Percentiles rank a stretch among this genome's conserved stretches.
Evolutionary conservation across 2,888 invertebrate genomes (phyloP).

Genomic region (Drosophila peninsularis): DNA sequence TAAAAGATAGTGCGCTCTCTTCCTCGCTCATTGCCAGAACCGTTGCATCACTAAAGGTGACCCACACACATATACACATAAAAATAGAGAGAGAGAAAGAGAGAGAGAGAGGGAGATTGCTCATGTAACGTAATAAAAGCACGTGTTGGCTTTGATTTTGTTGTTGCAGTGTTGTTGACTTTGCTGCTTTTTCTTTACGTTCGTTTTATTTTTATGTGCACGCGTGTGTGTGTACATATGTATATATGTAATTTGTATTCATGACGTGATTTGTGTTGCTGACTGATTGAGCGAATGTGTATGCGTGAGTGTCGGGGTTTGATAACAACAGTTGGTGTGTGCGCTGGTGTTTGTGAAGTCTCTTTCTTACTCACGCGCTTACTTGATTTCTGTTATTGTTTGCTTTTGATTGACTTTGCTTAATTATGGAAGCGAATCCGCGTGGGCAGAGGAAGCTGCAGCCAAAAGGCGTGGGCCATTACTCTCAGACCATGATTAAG

Average conservation of each 20-base stretch:
- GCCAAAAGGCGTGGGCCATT: conserved; percentile 29
- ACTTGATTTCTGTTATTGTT: conserved; percentile 45
- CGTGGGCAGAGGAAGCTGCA: conserved; percentile 44
- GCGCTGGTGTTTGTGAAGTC: conserved; percentile 18
- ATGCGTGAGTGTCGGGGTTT: conserved; percentile 30
- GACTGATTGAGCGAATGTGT: conserved; percentile 14
- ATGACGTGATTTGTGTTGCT: conserved; percentile 58
- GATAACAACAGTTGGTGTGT: conserved; percentile 49
- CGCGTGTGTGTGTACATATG: background rate
- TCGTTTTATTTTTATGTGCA: conserved; percentile 16
- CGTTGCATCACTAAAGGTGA: conserved; percentile 63
- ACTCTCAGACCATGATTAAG: conserved; percentile 31
- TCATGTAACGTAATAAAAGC: conserved; percentile 80
- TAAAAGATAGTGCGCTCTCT: conserved; percentile 5
- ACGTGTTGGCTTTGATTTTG: conserved; percentile 81
- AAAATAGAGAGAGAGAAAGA: background rate
- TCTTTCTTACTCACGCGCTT: conserved; percentile 12
- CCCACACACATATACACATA: conserved; percentile 21
- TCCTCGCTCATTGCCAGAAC: conserved; percentile 40
- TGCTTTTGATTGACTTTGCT: conserved; percentile 53
- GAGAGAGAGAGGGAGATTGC: conserved; percentile 2
- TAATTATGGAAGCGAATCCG: conserved; percentile 50
- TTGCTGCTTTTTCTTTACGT: conserved; percentile 34
- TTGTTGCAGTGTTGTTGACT: conserved; percentile 43
- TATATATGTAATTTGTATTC: conserved; percentile 49